These are phyloP conservation scores for Anoura caudifer DNA, from an alignment of 2,113 vertebrate genomes.

Conservation along the genomic window DNA sequence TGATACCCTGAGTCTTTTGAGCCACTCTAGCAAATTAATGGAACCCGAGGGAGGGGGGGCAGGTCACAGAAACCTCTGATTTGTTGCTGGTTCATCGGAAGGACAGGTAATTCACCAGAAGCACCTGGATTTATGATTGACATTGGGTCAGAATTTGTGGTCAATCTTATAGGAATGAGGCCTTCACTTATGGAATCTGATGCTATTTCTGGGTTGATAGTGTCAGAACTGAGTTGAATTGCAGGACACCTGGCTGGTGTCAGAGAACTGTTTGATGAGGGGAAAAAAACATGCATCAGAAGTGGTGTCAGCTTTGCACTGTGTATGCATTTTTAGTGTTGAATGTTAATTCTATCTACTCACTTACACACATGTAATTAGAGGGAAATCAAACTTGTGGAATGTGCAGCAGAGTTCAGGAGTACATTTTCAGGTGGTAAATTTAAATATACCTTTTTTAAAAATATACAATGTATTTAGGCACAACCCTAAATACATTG, in stretches of 20 bases:
- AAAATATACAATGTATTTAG: no score
- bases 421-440: neutral
- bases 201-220: neutral
- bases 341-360: neutral
- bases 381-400: neutral
- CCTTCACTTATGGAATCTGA: neutral
- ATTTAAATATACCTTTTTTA: neutral
- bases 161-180: neutral
- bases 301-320: neutral
- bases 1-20: neutral
- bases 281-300: neutral
- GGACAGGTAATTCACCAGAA: neutral
- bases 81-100: neutral
- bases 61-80: neutral
- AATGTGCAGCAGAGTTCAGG: neutral
- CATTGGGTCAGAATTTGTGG: neutral
- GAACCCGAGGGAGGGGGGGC: neutral
- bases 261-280: neutral
- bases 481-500: neutral
- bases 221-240: neutral
- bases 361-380: neutral
- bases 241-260: neutral
- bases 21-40: neutral
- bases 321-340: neutral
- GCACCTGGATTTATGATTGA: neutral